These are phyloP conservation scores for Limnodromus scolopaceus DNA, from an alignment of 2,797 vertebrate genomes.

Conservation along the genomic window DNA sequence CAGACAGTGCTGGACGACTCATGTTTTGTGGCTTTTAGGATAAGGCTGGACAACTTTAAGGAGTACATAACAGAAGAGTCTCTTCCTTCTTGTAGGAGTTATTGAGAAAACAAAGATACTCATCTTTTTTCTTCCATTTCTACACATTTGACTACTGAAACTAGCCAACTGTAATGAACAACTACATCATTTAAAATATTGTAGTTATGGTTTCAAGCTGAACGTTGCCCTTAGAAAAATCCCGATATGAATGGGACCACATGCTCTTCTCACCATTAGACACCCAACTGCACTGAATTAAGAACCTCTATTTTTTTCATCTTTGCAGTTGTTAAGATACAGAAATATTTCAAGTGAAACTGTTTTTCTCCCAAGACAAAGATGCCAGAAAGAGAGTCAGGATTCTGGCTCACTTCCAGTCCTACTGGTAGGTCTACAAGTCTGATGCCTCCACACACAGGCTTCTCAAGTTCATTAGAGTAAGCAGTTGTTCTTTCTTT, in stretches of 20 bases:
- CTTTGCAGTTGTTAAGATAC: neutral
- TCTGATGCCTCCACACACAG: neutral
- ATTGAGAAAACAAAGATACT: neutral
- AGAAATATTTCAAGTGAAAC: neutral
- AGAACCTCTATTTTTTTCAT: neutral
- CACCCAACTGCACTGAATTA: neutral
- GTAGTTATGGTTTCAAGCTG: neutral
- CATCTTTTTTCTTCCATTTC: neutral
- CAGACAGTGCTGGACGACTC: neutral
- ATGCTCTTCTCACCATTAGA: neutral
- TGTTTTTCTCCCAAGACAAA: neutral
- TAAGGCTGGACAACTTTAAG: neutral
- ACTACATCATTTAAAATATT: neutral
- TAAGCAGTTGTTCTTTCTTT: neutral
- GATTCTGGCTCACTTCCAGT: neutral
- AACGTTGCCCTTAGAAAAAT: neutral
- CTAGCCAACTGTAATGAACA: neutral
- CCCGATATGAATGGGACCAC: neutral
- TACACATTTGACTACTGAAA: neutral
- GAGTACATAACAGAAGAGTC: neutral
- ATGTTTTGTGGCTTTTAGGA: neutral
- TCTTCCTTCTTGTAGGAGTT: neutral
- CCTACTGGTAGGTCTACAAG: neutral
- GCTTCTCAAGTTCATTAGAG: fast-evolving
- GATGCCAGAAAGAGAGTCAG: neutral